Percentiles rank a stretch among this genome's conserved stretches.
phyloP scores from a whole-genome alignment of 2,113 vertebrate genomes.

The Accipiter virgatus region DNA sequence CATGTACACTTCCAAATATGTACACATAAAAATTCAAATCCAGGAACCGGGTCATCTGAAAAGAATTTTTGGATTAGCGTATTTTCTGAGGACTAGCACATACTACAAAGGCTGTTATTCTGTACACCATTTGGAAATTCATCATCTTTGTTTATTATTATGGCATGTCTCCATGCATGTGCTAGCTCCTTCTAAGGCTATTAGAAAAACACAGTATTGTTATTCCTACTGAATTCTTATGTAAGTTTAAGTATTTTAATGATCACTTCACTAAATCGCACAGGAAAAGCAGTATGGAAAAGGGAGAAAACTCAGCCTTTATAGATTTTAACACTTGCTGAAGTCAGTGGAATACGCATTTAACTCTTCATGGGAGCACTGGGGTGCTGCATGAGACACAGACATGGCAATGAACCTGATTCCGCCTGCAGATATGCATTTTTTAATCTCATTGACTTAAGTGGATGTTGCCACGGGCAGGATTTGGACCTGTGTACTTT shows the following conservation, averaged over 20 bases:
- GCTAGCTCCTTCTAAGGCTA: not conserved
- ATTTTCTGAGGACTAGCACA: not conserved
- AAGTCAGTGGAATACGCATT: not conserved
- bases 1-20: not conserved
- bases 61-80: not conserved
- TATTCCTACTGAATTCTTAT: not conserved
- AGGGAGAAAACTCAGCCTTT: not conserved
- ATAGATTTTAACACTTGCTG: not conserved
- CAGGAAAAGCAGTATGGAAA: not conserved
- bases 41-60: not conserved
- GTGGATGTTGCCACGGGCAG: not conserved
- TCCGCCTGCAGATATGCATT: not conserved
- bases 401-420: not conserved
- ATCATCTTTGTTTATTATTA: not conserved
- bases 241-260: not conserved
- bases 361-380: not conserved
- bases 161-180: not conserved
- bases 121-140: not conserved
- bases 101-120: not conserved
- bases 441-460: not conserved
- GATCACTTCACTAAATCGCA: not conserved
- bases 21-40: not conserved
- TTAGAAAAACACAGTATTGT: not conserved
- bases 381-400: not conserved
- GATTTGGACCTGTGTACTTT: not conserved